A percentile compares a stretch with the other conserved stretches of the same genome.
Evolutionary conservation across 37 sponge, comb jelly and placozoan genomes (phyloP).

Genomic region (Mnemiopsis leidyi): DNA sequence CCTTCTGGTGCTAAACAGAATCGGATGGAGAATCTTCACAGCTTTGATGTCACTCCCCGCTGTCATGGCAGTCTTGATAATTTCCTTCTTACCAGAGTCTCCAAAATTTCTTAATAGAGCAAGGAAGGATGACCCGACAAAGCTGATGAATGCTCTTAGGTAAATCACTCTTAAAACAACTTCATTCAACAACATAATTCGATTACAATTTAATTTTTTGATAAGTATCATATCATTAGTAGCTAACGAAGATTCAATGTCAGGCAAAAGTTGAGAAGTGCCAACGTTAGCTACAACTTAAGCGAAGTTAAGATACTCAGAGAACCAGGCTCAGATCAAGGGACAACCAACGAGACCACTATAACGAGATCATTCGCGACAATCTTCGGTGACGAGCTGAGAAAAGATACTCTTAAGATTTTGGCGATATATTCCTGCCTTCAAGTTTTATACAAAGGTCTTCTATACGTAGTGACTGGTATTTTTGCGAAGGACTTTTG

Average conservation of each 20-base stretch:
- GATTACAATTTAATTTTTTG: not conserved
- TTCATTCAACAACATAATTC: not conserved
- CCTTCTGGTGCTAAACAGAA: not conserved
- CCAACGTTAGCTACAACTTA: not conserved
- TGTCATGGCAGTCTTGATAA: not conserved
- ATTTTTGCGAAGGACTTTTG: not conserved
- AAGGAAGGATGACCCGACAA: not conserved
- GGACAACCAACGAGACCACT: not conserved
- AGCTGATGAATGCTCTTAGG: not conserved
- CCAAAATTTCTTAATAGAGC: not conserved
- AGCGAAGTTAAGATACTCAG: not conserved
- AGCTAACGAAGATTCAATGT: no score
- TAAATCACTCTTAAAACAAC: not conserved
- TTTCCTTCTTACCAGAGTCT: not conserved
- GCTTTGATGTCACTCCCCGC: not conserved
- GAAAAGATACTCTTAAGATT: not conserved
- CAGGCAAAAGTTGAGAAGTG: not conserved
- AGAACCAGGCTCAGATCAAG: not conserved
- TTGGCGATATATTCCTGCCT: not conserved
- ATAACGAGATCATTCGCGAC: not conserved
- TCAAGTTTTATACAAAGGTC: not conserved
- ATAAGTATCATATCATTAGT: no score
- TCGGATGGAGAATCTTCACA: conserved; percentile 25
- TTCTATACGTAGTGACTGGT: not conserved
- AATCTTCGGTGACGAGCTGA: not conserved